Evolutionary conservation across 2,888 invertebrate species (phyloP).

Genomic region (Quadroppia sp.): DNA sequence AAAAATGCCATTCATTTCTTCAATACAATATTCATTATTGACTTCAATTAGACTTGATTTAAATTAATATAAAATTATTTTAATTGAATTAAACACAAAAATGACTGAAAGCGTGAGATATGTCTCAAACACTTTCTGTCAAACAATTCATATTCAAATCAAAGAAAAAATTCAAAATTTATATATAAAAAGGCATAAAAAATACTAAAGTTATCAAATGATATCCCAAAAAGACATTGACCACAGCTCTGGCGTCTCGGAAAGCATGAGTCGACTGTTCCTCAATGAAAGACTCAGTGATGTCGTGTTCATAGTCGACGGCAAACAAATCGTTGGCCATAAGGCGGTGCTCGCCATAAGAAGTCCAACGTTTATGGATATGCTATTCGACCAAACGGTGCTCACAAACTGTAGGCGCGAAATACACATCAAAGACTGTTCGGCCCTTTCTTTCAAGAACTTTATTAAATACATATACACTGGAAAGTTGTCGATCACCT

Average conservation of each 20-base stretch:
- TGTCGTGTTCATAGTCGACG: slow-evolving; percentile 5
- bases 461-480: slow-evolving; percentile 24
- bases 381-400: background rate
- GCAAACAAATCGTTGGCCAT: slow-evolving; percentile 16
- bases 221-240: background rate
- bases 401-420: slow-evolving; percentile 22
- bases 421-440: slow-evolving; percentile 27
- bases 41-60: too few relatives aligned
- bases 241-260: background rate
- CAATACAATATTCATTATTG: too few relatives aligned
- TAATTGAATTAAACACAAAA: too few relatives aligned
- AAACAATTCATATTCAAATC: too few relatives aligned
- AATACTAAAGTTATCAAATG: too few relatives aligned
- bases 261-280: slow-evolving; percentile 7
- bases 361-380: background rate
- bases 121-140: too few relatives aligned
- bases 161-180: too few relatives aligned
- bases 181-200: too few relatives aligned
- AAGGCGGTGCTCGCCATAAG: slow-evolving; percentile 7
- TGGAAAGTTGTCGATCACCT: background rate
- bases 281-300: slow-evolving; percentile 8
- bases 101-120: too few relatives aligned
- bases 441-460: slow-evolving; percentile 26
- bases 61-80: too few relatives aligned
- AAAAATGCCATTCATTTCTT: too few relatives aligned